Evolutionary conservation across 2,888 invertebrate genomes (phyloP), one percentile per base, ranked within the genome.

Genomic region (Andrena bucephala): DNA sequence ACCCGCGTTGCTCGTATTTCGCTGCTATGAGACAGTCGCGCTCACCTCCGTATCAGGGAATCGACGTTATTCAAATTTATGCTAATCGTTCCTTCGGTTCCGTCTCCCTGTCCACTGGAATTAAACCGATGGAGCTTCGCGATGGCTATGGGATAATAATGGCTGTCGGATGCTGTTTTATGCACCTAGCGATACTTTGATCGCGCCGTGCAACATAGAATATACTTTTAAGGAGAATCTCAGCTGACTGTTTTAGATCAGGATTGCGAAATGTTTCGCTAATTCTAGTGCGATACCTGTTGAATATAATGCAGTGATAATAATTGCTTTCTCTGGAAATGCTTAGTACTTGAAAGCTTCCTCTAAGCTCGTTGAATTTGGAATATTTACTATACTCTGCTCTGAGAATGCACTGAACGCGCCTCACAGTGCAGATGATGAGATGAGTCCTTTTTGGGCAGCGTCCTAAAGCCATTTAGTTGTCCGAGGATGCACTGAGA

Each of bases 41-140:
- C 52, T 62, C 10, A 52, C 33, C 16, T 52, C 16, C 29, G 31
- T 50, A 52, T 63, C n/a, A 33, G 33, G 13, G 1, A 36, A 36
- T 27, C 27, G 36, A 29, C 27, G 27, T 54, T 65, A 63, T 33
- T 72, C 10, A 73, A 67, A 73, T 73, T 27, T 24, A 54, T 67
- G 42, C 52, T 24, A 67, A 57, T 67, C 66, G 29, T 13, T 36
- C n/a, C 20, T 36, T n/a, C 20, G 54, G 24, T 16, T 20, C 13
- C 20, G 29, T 7, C 50, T 13, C 13, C 6, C 27, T 57, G 24
- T 27, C 13, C 24, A 27, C 3, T 33, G 33, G 16, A 33, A 24
- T 20, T 33, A 7, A 20, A 68, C 24, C 5, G 33, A 8, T 13
- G 24, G 36, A 63, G 24, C 57, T 24, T 24, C 27, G 57, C 57